Base-by-base conservation (phyloP, 1,140 invertebrate species). In the Polypedilum vanderplanki region DNA sequence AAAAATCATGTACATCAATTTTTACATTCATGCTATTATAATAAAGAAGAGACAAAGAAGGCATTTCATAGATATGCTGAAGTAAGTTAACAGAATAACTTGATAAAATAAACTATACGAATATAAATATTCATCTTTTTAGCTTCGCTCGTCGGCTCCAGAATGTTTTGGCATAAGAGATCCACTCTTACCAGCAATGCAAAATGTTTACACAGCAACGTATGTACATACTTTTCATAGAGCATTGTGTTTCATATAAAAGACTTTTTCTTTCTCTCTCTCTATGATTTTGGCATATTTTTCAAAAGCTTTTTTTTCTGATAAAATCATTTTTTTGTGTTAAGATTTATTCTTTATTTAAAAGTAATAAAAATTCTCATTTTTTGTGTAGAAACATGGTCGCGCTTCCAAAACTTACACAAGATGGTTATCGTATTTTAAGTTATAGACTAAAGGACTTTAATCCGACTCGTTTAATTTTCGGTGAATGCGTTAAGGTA, bases 371-470 rank as follows among this genome's bases (percentile, higher is more conserved):
- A n/a, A 46, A 73, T 12, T 75, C 22, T 22, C 67, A 75, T 40
- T 73, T 73, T 67, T 76, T 75, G 65, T 73, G 9, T 18, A 88
- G 87, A 74, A 83, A 87, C 77, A 85, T 87, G 82, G 83, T 84
- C 18, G 83, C 82, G 1, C 77, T 86, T 7, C 87, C 87, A 0
- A 84, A 86, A 78, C 79, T 81, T 73, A 88, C 88, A 0, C 79
- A 84, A n/a, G 87, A 89, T 78, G 87, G 87, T 1, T 87, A 87
- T 80, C 83, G 85, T 77, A 83, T 89, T 1, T 79, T 89, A 3
- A 77, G 88, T 22, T 89, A 88, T 80, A 82, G 86, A 2, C 80
- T 89, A 9, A 80, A 83, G 7, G 87, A 88, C 75, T 82, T 81
- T 20, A 88, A 89, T 78, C 85, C 87, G 64, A 86, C 85, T 73